A percentile compares a stretch with the other conserved stretches of the same genome.
Conservation (phyloP, 2,888 invertebrate genomes). For the Helleia helle region DNA sequence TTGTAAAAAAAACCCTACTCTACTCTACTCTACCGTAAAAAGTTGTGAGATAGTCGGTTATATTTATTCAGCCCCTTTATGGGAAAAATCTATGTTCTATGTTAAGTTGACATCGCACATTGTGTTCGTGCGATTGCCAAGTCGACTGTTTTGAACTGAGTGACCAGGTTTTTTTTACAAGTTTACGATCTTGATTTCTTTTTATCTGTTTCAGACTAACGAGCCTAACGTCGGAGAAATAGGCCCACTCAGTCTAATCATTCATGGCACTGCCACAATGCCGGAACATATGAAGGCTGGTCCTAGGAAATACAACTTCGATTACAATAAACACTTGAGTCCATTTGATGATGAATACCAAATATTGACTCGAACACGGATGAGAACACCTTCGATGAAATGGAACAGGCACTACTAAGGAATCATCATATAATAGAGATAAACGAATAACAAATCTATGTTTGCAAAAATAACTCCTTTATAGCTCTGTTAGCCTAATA, state of each 20-base stretch:
- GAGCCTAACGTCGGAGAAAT: constrained; percentile 73
- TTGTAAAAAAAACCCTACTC: too few relatives aligned
- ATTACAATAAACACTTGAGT: constrained; percentile 51
- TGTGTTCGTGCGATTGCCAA: too few relatives aligned
- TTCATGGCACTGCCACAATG: constrained; percentile 81
- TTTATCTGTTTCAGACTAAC: constrained; percentile 36
- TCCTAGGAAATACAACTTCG: constrained; percentile 65
- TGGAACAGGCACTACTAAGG: constrained; percentile 48
- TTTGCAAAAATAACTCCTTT: constrained; percentile 3
- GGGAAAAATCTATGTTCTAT: too few relatives aligned
- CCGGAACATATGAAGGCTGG: constrained; percentile 77
- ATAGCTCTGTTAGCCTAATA: constrained; percentile 1
- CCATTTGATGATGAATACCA: constrained; percentile 16
- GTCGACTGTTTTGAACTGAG: too few relatives aligned
- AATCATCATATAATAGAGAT: constrained; percentile 41
- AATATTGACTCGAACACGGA: too few relatives aligned
- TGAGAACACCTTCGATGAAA: constrained; percentile 34
- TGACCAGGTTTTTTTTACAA: too few relatives aligned
- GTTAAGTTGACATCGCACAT: too few relatives aligned
- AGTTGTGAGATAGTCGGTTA: too few relatives aligned
- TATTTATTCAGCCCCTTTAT: too few relatives aligned
- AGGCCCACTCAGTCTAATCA: constrained; percentile 71
- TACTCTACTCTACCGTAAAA: too few relatives aligned
- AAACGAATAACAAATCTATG: neutral
- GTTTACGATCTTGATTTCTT: constrained; percentile 7